Evolutionary conservation across 2,797 vertebrate genomes (phyloP).

Genomic region (Eupleurogrammus muticus): DNA sequence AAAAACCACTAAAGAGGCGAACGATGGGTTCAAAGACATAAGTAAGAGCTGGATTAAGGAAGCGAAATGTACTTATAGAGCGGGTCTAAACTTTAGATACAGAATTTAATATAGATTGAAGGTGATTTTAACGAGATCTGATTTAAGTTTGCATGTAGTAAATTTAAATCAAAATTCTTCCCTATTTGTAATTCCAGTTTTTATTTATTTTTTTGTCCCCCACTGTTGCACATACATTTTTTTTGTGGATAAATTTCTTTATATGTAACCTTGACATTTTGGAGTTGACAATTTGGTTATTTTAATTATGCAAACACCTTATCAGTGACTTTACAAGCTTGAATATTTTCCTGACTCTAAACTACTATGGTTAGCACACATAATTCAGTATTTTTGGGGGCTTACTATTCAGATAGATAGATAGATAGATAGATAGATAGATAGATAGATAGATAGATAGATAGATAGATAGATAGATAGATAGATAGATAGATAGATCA

Average conservation of each 20-base stretch:
- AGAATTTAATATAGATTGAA: no score
- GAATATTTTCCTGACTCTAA: not conserved
- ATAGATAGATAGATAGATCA: not conserved
- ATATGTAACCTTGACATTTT: not conserved
- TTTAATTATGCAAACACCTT: not conserved
- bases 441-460: not conserved
- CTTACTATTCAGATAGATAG: not conserved
- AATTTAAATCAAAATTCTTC: no score
- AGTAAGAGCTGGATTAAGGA: not conserved
- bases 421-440: not conserved
- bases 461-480: not conserved
- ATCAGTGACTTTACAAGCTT: not conserved
- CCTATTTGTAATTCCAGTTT: not conserved
- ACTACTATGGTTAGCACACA: no score
- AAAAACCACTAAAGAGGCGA: not conserved
- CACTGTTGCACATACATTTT: no score
- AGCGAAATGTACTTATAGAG: no score
- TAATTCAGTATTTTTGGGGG: no score
- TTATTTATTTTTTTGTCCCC: not conserved
- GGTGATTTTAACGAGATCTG: not conserved
- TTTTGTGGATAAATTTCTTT: not conserved
- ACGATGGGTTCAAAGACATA: not conserved
- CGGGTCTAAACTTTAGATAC: no score
- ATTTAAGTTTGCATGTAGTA: not conserved
- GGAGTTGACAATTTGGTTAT: not conserved